Conservation (phyloP, 2,113 vertebrate genomes). For the Thalassoma bifasciatum region DNA sequence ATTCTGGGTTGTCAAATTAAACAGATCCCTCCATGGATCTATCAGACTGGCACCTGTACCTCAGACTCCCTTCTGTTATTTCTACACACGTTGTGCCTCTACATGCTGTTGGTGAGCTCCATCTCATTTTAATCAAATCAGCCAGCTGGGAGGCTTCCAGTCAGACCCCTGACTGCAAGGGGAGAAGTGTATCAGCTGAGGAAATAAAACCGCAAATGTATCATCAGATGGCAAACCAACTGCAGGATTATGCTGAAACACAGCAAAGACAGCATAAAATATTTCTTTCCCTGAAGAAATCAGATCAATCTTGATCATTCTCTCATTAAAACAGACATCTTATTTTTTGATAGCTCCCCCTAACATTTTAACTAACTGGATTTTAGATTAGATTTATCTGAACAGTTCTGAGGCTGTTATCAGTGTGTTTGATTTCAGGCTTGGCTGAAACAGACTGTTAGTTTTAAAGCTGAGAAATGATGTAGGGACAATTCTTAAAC, state of each 20-base stretch:
- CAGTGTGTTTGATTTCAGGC: no score
- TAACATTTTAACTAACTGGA: background rate
- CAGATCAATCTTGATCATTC: constrained; percentile 1
- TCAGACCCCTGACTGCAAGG: constrained; percentile 40
- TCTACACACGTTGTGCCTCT: background rate
- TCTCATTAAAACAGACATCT: background rate
- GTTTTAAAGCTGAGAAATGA: no score
- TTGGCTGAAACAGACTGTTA: no score
- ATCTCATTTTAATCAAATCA: constrained; percentile 69
- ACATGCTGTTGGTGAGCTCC: constrained; percentile 50
- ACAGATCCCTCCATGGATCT: constrained; percentile 37
- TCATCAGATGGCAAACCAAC: constrained; percentile 38
- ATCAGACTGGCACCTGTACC: constrained; percentile 38
- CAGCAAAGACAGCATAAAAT: constrained; percentile 4
- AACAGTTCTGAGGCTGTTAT: no score
- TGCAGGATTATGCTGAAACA: constrained; percentile 15
- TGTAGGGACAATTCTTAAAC: no score
- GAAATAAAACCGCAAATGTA: constrained; percentile 55
- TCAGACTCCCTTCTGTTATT: constrained; percentile 50
- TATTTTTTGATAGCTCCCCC: background rate
- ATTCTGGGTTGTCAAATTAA: constrained; percentile 43
- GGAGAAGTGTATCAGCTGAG: constrained; percentile 36
- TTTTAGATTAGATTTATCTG: background rate
- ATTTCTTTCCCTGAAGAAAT: constrained; percentile 1
- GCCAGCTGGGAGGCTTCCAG: constrained; percentile 55